Evolutionary conservation across 1,140 invertebrate genomes (phyloP).

Genomic region (Amyelois transitella): DNA sequence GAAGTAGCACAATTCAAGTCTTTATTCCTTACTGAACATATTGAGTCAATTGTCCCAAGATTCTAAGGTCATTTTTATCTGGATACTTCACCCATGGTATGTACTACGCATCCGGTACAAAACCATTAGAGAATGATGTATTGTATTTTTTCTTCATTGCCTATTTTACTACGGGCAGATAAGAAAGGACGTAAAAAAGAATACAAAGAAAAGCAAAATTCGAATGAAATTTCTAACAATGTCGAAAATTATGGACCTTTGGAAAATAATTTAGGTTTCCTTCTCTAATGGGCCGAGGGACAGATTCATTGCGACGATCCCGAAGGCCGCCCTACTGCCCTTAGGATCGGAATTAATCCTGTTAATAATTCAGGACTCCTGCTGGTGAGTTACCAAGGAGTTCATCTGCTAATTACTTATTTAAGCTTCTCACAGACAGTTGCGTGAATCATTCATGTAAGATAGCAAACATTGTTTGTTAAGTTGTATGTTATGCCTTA

Average conservation of each 20-base stretch:
- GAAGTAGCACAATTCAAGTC: no score
- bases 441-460: no score
- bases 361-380: not conserved
- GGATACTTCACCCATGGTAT: no score
- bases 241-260: not conserved
- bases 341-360: not conserved
- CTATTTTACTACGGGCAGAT: no score
- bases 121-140: no score
- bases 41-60: no score
- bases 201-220: not conserved
- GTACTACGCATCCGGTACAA: no score
- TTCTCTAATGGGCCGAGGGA: slow-evolving; percentile 2
- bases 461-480: no score
- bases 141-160: no score
- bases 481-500: no score
- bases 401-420: not conserved
- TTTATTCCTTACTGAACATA: no score
- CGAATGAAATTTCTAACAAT: slow-evolving; percentile 1
- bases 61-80: no score
- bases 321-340: not conserved
- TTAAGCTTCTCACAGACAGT: not conserved
- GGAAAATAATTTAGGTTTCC: slow-evolving; percentile 2
- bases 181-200: not conserved
- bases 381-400: not conserved
- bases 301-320: slow-evolving; percentile 1